Evolutionary conservation across 2,113 vertebrate genomes (phyloP).

Genomic region (Nerophis lumbriciformis): DNA sequence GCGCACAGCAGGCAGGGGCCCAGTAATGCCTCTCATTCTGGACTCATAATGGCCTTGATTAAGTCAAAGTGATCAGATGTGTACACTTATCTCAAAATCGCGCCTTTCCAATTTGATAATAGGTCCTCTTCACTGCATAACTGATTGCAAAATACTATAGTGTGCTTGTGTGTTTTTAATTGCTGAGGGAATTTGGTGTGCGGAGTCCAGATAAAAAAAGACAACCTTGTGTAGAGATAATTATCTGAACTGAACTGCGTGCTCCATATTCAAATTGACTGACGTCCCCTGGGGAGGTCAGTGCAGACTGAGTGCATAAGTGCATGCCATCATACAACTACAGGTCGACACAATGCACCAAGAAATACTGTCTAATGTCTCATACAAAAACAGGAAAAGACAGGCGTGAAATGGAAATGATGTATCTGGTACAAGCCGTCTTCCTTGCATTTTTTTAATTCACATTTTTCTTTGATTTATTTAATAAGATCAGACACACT

Average conservation of each 20-base stretch:
- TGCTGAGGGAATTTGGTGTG: constrained; percentile 32
- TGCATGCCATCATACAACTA: background rate
- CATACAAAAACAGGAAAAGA: background rate
- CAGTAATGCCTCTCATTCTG: constrained; percentile 14
- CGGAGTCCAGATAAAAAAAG: constrained; percentile 31
- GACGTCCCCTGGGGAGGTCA: constrained; percentile 18
- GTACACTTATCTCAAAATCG: constrained; percentile 30
- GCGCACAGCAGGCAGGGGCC: constrained; percentile 15
- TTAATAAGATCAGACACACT: background rate
- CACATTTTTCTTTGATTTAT: constrained; percentile 5
- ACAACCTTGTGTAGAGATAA: constrained; percentile 38
- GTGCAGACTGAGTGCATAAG: constrained; percentile 11
- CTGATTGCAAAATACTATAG: constrained; percentile 14
- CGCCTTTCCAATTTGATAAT: constrained; percentile 32
- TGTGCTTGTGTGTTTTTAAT: constrained; percentile 24
- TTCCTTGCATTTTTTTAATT: background rate
- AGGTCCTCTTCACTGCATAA: constrained; percentile 14
- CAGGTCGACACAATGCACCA: background rate
- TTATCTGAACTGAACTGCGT: constrained; percentile 35
- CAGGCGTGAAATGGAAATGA: constrained; percentile 1
- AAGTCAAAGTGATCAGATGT: constrained; percentile 28
- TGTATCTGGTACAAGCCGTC: background rate
- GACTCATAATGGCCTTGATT: constrained; percentile 29
- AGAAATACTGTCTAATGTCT: background rate
- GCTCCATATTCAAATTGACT: constrained; percentile 36